Base-by-base conservation (phyloP, 2,113 vertebrate species). In the Montifringilla adamsi region DNA sequence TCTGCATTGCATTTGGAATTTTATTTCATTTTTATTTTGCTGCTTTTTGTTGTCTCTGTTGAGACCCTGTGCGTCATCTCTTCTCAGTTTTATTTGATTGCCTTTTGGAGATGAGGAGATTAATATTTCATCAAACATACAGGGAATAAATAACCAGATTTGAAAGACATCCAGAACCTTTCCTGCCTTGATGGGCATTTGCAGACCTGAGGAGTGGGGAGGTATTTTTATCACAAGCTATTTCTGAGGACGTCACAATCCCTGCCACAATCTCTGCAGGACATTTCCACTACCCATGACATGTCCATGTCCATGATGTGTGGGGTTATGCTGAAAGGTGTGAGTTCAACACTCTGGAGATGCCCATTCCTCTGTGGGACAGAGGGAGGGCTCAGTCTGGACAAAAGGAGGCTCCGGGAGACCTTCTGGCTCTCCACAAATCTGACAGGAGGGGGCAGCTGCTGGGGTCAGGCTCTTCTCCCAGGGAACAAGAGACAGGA, bases 41-140 rank as follows among this genome's bases (percentile, higher is more conserved):
- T 90, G 35, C 14, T 66, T 84, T 90, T 44, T 80, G 64, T 60
- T 84, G 30, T 60, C 46, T 87, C 11, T 60, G n/a, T 58, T 1
- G 0, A 63, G 62, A 62, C 47, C 30, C 60, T 12, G 43, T 89
- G 80, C 5, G 1, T 94, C 94, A 86, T 59, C 62, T 58, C 58
- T 76, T 79, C 70, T 77, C 30, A 11, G 68, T n/a, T 95, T 94
- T 93, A 91, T 96, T 90, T 97, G 83, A 93, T 95, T 94, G 93
- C 64, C 88, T 95, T 96, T 74, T 84, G 83, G 86, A 96, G 76
- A 84, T 74, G 79, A 93, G 72, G 31, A 91, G 55, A 95, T 97
- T 86, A 94, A 90, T 93, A 89, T 95, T 96, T 92, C 90, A 95
- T 94, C 86, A 86, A 80, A 80, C 7, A 31, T 24, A 86, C 9